phyloP scores from a whole-genome alignment of 37 sponge, comb jelly and placozoan species.

The Geodia barretti region DNA sequence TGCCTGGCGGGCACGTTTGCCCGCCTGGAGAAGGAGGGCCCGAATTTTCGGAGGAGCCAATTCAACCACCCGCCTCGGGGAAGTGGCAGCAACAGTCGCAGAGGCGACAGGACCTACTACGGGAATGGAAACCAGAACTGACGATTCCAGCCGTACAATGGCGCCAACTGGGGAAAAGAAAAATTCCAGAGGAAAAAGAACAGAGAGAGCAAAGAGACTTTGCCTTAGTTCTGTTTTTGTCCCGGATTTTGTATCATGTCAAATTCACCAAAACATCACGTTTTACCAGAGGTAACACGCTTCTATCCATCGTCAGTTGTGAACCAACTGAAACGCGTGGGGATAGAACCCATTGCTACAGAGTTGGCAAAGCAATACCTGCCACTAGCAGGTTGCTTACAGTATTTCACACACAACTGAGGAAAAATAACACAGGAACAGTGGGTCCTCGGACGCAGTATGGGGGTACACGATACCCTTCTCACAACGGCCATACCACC shows the following conservation, averaged over 20 bases:
- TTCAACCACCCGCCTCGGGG: not conserved
- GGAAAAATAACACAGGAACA: not conserved
- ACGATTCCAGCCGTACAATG: not conserved
- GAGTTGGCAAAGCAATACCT: not conserved
- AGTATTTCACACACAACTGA: not conserved
- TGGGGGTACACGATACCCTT: slow-evolving; percentile 1
- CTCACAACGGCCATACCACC: not conserved
- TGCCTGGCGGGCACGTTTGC: too few relatives aligned
- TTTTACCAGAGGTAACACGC: not conserved
- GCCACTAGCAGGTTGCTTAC: not conserved
- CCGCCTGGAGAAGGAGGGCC: too few relatives aligned
- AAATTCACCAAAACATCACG: not conserved
- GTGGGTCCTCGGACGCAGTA: slow-evolving; percentile 3
- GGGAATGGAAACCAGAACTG: not conserved
- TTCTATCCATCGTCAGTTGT: not conserved
- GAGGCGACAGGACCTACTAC: too few relatives aligned
- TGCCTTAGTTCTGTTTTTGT: too few relatives aligned
- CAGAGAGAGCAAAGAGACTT: not conserved
- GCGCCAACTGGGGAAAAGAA: not conserved
- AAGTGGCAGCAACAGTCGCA: not conserved
- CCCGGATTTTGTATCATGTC: not conserved
- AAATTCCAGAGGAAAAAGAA: not conserved
- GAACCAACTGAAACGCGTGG: not conserved
- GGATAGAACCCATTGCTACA: not conserved
- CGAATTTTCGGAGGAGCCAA: not conserved